Percentiles rank a stretch among this genome's conserved stretches.
phyloP scores from a whole-genome alignment of 1,140 invertebrate species.

The Vollenhovia emeryi region DNA sequence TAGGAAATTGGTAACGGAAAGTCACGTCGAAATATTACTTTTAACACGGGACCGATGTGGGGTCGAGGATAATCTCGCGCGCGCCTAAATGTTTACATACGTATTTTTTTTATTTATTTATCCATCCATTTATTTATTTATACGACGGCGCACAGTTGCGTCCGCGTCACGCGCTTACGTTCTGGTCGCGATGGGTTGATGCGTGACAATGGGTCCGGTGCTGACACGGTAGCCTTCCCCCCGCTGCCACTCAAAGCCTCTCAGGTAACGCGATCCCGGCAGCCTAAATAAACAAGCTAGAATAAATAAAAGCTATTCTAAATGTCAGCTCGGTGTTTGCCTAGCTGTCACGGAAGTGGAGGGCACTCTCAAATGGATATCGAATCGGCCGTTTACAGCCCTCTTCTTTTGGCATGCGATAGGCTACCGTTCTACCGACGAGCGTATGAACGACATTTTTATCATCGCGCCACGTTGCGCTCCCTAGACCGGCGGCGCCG shows the following conservation, averaged over 20 bases:
- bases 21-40: constrained; percentile 23
- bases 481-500: background rate
- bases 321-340: constrained; percentile 80
- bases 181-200: constrained; percentile 53
- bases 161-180: constrained; percentile 44
- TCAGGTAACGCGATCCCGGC: constrained; percentile 81
- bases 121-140: constrained; percentile 4
- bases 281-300: constrained; percentile 83
- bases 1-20: background rate
- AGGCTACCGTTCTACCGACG: constrained; percentile 29
- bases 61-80: background rate
- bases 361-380: constrained; percentile 77
- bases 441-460: constrained; percentile 60
- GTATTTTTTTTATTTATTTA: background rate
- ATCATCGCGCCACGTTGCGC: constrained; percentile 18
- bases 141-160: background rate
- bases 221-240: constrained; percentile 75
- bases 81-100: background rate
- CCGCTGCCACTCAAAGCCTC: constrained; percentile 75
- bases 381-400: constrained; percentile 76
- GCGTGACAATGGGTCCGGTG: constrained; percentile 75
- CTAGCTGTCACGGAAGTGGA: constrained; percentile 80
- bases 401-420: constrained; percentile 49
- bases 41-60: background rate
- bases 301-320: constrained; percentile 84